phyloP scores from a whole-genome alignment of 2,797 vertebrate genomes.

The Notamacropus eugenii region DNA sequence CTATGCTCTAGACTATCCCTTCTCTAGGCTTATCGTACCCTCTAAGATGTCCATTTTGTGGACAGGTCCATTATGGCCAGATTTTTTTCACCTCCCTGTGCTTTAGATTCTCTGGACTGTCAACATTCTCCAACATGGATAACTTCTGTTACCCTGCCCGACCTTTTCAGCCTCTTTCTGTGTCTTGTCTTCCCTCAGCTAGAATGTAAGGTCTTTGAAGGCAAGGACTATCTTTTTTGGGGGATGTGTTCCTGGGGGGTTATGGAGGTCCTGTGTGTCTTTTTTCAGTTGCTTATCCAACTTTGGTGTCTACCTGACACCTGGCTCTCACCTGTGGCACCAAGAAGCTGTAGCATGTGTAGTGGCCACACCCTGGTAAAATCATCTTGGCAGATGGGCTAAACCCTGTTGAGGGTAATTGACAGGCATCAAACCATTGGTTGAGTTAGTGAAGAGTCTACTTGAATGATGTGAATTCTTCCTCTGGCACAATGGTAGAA shows the following conservation, averaged over 20 bases:
- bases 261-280: neutral
- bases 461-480: neutral
- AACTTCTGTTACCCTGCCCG: neutral
- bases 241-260: no score
- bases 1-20: no score
- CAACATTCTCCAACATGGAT: neutral
- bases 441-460: neutral
- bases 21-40: neutral
- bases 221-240: neutral
- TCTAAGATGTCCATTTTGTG: neutral
- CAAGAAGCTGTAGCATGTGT: neutral
- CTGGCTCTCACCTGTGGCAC: neutral
- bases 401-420: neutral
- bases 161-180: neutral
- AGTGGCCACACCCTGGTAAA: neutral
- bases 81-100: no score
- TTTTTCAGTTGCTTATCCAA: neutral
- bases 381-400: neutral
- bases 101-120: neutral
- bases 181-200: neutral
- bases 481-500: fast-evolving
- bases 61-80: neutral
- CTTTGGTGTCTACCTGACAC: neutral
- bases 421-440: neutral
- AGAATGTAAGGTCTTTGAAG: neutral